These are phyloP conservation scores for Dusona sp. DNA, from an alignment of 2,888 invertebrate species.

Conservation along the genomic window DNA sequence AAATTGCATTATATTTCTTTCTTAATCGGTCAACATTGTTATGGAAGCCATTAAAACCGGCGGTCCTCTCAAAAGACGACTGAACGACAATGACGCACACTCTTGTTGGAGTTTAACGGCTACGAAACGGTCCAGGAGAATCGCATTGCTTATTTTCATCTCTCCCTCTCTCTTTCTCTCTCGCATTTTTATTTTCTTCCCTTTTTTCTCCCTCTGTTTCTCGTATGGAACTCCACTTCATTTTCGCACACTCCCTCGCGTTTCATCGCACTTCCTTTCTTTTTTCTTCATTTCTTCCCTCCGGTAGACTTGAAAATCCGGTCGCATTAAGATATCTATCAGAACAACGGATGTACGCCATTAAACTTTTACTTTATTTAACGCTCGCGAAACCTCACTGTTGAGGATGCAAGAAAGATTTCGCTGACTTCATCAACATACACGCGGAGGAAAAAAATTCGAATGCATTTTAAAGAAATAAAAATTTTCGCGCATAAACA, in stretches of 20 bases:
- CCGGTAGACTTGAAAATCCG: conserved; percentile 83
- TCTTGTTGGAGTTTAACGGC: conserved; percentile 73
- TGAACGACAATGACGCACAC: conserved; percentile 16
- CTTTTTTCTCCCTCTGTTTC: conserved; percentile 28
- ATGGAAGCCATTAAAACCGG: conserved; percentile 74
- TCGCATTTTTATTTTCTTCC: neutral
- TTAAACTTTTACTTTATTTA: conserved; percentile 84
- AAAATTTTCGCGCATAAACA: neutral
- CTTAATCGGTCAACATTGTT: conserved; percentile 77
- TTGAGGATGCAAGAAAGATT: conserved; percentile 14
- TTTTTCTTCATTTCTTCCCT: conserved; percentile 65
- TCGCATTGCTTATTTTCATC: conserved; percentile 56
- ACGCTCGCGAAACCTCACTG: conserved; percentile 72
- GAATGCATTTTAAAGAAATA: conserved; percentile 26
- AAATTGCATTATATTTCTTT: conserved; percentile 48
- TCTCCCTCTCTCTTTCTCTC: conserved; percentile 17
- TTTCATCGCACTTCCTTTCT: conserved; percentile 40
- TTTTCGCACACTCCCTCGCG: conserved; percentile 54
- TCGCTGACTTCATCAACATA: conserved; percentile 24
- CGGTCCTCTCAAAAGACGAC: conserved; percentile 57
- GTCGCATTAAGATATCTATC: conserved; percentile 85
- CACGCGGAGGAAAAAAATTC: neutral
- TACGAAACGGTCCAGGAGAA: conserved; percentile 50
- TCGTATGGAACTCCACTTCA: conserved; percentile 15
- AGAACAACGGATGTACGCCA: conserved; percentile 84